Base-by-base conservation (phyloP, 2,797 vertebrate species). In the Leuciscus waleckii region DNA sequence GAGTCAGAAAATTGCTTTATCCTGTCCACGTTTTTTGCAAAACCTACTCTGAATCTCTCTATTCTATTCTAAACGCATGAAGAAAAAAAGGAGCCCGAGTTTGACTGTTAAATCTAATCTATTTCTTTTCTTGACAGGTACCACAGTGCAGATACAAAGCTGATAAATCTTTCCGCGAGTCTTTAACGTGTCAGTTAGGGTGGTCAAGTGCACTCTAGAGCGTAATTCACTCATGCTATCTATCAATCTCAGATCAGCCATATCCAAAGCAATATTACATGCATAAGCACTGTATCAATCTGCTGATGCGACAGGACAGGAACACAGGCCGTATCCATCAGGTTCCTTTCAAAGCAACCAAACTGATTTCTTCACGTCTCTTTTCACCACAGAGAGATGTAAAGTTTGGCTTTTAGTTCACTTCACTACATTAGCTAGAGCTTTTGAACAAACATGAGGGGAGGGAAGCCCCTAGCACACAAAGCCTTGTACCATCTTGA, bases 341-440 rank as follows among this genome's bases (percentile, higher is more conserved):
- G 16, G 46, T 75, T 67, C 29, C 9, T 19, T 56, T 69, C n/a
- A 43, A 69, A 69, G 6, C 14, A 35, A 4, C 35, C 63, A 68
- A 76, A 84, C 41, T 56, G 46, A 56, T 76, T 77, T 77, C 19
- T 51, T 77, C n/a, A 26, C 3, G 1, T 32, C 37, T 63, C 8
- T 46, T 82, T 75, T 49, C 13, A 2, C 21, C 41, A 35, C 56
- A 82, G 65, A 46, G 54, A 82, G 81, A 65, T 37, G 14, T n/a
- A 49, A 35, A 83, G 70, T 56, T 71, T 63, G 37, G 78, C 23
- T 73, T 75, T 81, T 75, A 32, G 77, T 54, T 75, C 43, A 76
- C 58, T 39, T 76, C 8, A 56, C 73, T 56, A 68, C 26, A 9
- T 41, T 74, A 67, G 46, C 21, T 23, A 0, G 17, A 54, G n/a